Conservation (phyloP, 37 sponge, comb jelly and placozoan species). For the Axinella damicornis region DNA sequence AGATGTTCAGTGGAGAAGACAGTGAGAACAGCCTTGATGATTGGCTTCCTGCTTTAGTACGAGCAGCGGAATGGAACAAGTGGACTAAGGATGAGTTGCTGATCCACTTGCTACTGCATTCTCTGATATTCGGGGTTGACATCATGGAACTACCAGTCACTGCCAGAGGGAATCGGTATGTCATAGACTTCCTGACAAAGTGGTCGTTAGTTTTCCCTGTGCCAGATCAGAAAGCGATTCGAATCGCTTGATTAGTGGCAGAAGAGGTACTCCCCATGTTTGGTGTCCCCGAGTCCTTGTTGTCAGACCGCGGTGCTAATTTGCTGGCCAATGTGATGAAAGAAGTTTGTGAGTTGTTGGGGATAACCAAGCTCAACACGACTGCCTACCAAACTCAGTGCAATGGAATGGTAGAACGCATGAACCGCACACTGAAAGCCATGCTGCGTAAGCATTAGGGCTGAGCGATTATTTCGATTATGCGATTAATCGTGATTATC, state of each 20-base stretch:
- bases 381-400: slow-evolving; percentile 40
- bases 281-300: slow-evolving; percentile 37
- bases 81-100: too few relatives aligned
- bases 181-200: slow-evolving; percentile 46
- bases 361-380: slow-evolving; percentile 29
- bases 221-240: slow-evolving; percentile 49
- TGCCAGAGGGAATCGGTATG: slow-evolving; percentile 30
- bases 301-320: slow-evolving; percentile 37
- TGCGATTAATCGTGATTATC: too few relatives aligned
- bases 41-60: too few relatives aligned
- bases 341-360: slow-evolving; percentile 22
- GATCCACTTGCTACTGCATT: too few relatives aligned
- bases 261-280: slow-evolving; percentile 39
- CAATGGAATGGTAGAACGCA: slow-evolving; percentile 28
- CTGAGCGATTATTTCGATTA: too few relatives aligned
- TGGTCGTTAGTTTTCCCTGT: slow-evolving; percentile 59
- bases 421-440: slow-evolving; percentile 34
- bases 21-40: too few relatives aligned
- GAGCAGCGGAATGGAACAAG: too few relatives aligned
- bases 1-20: too few relatives aligned
- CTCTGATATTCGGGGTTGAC: too few relatives aligned
- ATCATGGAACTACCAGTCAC: slow-evolving; percentile 51
- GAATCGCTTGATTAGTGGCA: slow-evolving; percentile 27
- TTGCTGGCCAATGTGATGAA: slow-evolving; percentile 24
- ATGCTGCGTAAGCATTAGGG: too few relatives aligned